Evolutionary conservation across 2,113 vertebrate genomes (phyloP).

Genomic region (Rousettus leschenaultii): DNA sequence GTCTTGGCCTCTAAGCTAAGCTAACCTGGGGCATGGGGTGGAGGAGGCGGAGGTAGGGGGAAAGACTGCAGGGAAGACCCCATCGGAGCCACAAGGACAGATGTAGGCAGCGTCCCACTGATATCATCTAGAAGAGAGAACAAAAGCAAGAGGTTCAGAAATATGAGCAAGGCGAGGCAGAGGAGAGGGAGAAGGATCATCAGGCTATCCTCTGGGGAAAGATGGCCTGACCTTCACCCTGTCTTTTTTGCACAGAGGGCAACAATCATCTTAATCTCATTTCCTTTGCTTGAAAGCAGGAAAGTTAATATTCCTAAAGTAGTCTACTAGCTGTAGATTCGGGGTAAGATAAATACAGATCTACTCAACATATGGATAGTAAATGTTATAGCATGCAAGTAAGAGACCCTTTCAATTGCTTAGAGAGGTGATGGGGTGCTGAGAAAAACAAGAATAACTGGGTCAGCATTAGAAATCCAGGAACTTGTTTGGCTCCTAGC

Average conservation of each 20-base stretch:
- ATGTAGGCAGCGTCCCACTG: conserved; percentile 93
- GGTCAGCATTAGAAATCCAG: conserved; percentile 12
- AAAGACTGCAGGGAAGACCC: conserved; percentile 97
- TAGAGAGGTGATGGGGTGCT: not conserved
- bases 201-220: conserved; percentile 24
- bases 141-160: conserved; percentile 78
- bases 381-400: conserved; percentile 13
- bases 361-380: not conserved
- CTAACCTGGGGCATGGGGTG: conserved; percentile 94
- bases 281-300: conserved; percentile 9
- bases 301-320: not conserved
- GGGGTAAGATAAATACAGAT: not conserved
- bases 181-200: not conserved
- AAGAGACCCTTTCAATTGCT: not conserved
- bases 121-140: conserved; percentile 93
- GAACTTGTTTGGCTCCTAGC: not conserved
- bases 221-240: not conserved
- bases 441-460: not conserved
- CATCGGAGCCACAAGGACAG: conserved; percentile 94
- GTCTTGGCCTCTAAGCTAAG: conserved; percentile 87
- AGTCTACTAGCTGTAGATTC: not conserved
- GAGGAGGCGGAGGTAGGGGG: conserved; percentile 94
- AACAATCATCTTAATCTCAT: not conserved
- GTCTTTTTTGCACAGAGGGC: not conserved
- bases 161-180: conserved; percentile 30